These are phyloP conservation scores for Otocyon megalotis DNA, from an alignment of 2,113 vertebrate genomes.

Conservation along the genomic window DNA sequence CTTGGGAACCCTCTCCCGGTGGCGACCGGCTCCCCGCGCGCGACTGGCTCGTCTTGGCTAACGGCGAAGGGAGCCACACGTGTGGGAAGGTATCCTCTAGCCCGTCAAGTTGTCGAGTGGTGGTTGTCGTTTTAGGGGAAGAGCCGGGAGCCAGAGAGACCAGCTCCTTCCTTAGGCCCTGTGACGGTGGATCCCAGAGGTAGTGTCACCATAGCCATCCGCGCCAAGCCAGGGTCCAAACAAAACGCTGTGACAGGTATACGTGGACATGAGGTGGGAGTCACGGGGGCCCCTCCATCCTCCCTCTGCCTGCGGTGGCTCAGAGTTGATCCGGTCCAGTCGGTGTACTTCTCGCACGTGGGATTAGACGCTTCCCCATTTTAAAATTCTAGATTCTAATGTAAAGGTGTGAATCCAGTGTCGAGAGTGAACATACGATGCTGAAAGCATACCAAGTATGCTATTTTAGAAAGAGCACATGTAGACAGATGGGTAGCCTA, in stretches of 20 bases:
- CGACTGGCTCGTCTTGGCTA: background rate
- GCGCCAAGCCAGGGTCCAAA: slow-evolving; percentile 93
- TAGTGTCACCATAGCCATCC: slow-evolving; percentile 88
- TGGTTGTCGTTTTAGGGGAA: slow-evolving; percentile 79
- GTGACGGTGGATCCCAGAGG: slow-evolving; percentile 88
- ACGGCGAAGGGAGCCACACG: background rate
- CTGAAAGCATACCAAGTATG: background rate
- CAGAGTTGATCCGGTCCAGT: background rate
- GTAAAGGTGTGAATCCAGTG: background rate
- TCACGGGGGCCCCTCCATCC: background rate
- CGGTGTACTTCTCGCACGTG: background rate
- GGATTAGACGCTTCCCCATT: background rate
- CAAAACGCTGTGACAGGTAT: slow-evolving; percentile 90
- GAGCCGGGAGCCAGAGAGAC: slow-evolving; percentile 61
- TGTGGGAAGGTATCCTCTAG: background rate
- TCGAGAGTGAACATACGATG: background rate
- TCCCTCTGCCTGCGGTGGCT: background rate
- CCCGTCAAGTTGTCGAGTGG: background rate
- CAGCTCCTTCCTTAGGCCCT: slow-evolving; percentile 79
- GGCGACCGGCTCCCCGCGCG: background rate
- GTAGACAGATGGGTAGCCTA: background rate
- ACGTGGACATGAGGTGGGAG: background rate
- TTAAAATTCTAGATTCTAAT: background rate
- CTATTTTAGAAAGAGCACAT: slow-evolving; percentile 1
- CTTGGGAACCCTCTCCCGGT: background rate